A percentile compares a stretch with the other conserved stretches of the same genome.
These are phyloP conservation scores for Drosophila putrida DNA, from an alignment of 2,888 invertebrate genomes.

Conservation along the genomic window DNA sequence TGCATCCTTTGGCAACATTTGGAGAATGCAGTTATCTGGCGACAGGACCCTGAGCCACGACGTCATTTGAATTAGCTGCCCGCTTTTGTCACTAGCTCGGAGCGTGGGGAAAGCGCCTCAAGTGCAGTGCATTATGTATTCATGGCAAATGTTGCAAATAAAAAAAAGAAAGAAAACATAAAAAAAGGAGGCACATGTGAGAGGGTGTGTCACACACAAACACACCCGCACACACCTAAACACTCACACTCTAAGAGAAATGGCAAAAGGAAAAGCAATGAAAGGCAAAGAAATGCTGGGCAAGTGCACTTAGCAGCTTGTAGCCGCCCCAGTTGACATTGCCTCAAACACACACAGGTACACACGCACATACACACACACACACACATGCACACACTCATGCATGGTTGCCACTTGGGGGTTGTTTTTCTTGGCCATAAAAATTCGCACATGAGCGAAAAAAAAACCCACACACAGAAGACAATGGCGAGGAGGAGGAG, in stretches of 20 bases:
- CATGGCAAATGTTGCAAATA: slow-evolving; percentile 57
- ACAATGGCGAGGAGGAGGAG: slow-evolving; percentile 60
- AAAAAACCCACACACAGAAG: slow-evolving; percentile 30
- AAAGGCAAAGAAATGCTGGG: slow-evolving; percentile 71
- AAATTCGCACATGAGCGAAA: slow-evolving; percentile 75
- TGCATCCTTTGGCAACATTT: slow-evolving; percentile 66
- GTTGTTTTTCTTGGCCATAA: slow-evolving; percentile 75
- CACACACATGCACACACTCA: slow-evolving; percentile 1
- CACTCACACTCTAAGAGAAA: slow-evolving; percentile 29
- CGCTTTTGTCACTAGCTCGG: slow-evolving; percentile 58
- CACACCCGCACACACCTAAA: background rate
- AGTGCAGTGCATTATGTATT: slow-evolving; percentile 79
- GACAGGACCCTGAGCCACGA: slow-evolving; percentile 22
- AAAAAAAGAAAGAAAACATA: slow-evolving; percentile 17
- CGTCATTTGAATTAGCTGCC: slow-evolving; percentile 72
- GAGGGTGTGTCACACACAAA: slow-evolving; percentile 8
- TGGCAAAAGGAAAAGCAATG: slow-evolving; percentile 54
- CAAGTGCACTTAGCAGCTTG: slow-evolving; percentile 79
- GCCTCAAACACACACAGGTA: slow-evolving; percentile 47
- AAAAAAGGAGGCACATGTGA: slow-evolving; percentile 21
- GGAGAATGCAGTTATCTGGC: slow-evolving; percentile 75
- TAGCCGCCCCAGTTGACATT: slow-evolving; percentile 78
- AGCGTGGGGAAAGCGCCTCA: slow-evolving; percentile 50
- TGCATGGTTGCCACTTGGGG: slow-evolving; percentile 65
- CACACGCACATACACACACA: slow-evolving; percentile 34